phyloP scores from a whole-genome alignment of 2,113 vertebrate genomes.

The Neogale vison region DNA sequence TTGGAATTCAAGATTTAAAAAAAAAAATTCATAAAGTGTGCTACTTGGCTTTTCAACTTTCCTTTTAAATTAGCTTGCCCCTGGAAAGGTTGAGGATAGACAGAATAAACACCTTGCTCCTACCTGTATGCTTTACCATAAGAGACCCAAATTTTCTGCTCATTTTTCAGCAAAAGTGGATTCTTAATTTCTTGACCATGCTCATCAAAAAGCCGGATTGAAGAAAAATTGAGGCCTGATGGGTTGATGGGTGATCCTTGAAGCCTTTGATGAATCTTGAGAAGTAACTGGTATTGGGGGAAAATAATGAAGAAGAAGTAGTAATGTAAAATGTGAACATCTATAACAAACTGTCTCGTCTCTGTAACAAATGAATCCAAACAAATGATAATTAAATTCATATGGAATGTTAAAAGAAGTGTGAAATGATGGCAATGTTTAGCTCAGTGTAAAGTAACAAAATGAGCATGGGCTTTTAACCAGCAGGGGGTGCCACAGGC shows the following conservation, averaged over 20 bases:
- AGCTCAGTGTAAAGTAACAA: constrained; percentile 83
- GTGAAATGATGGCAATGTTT: constrained; percentile 85
- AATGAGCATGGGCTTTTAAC: constrained; percentile 86
- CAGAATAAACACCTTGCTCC: constrained; percentile 46
- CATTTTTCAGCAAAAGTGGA: constrained; percentile 59
- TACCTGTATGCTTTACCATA: constrained; percentile 82
- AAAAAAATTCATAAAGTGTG: constrained; percentile 70
- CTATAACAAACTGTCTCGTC: constrained; percentile 35
- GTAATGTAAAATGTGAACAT: neutral
- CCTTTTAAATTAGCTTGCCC: constrained; percentile 62
- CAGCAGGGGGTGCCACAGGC: constrained; percentile 91
- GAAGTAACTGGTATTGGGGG: constrained; percentile 48
- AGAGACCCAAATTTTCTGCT: constrained; percentile 77
- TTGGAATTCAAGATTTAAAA: constrained; percentile 76
- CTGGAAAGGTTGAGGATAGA: constrained; percentile 41
- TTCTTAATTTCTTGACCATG: constrained; percentile 70
- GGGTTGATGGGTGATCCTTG: constrained; percentile 16
- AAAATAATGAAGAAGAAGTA: neutral
- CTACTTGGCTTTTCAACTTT: constrained; percentile 78
- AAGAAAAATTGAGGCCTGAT: constrained; percentile 55
- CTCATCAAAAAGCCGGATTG: constrained; percentile 65
- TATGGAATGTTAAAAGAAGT: constrained; percentile 82
- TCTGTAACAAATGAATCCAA: constrained; percentile 65
- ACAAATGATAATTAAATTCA: constrained; percentile 81
- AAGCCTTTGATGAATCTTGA: constrained; percentile 72